A percentile compares a stretch with the other conserved stretches of the same genome.
phyloP scores from a whole-genome alignment of 30 jellyfish, hydroid and myxozoan genomes.

The Haliclystus octoradiatus region DNA sequence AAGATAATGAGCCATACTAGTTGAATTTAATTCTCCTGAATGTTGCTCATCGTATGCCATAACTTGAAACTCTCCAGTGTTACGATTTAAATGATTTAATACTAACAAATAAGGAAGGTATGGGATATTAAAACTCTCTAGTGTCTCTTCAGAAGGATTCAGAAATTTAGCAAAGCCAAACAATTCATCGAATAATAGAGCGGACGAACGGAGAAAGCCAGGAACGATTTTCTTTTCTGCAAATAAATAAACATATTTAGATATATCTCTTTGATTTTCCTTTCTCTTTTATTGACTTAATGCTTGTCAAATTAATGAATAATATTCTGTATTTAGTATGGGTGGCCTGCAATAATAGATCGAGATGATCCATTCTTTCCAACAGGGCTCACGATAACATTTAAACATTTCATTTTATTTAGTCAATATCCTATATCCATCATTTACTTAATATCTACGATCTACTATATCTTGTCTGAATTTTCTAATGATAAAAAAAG shows the following conservation, averaged over 20 bases:
- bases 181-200: slow-evolving; percentile 20
- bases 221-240: slow-evolving; percentile 32
- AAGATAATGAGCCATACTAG: slow-evolving; percentile 17
- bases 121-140: slow-evolving; percentile 18
- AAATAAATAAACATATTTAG: not conserved
- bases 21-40: slow-evolving; percentile 30
- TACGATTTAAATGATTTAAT: slow-evolving; percentile 22
- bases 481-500: no score
- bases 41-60: slow-evolving; percentile 30
- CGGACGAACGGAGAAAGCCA: slow-evolving; percentile 30
- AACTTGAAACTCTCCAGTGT: slow-evolving; percentile 52
- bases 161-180: slow-evolving; percentile 35
- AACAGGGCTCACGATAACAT: no score
- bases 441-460: no score
- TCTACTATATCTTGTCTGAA: no score
- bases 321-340: no score
- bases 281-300: no score
- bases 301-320: no score
- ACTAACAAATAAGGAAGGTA: slow-evolving; percentile 28
- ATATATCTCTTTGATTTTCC: no score
- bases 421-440: no score
- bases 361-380: no score
- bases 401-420: no score
- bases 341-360: no score
- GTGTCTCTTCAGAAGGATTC: slow-evolving; percentile 33